Evolutionary conservation across 2,888 invertebrate genomes (phyloP), one percentile per base, ranked within the genome.

Genomic region (Subacronicta megacephala): DNA sequence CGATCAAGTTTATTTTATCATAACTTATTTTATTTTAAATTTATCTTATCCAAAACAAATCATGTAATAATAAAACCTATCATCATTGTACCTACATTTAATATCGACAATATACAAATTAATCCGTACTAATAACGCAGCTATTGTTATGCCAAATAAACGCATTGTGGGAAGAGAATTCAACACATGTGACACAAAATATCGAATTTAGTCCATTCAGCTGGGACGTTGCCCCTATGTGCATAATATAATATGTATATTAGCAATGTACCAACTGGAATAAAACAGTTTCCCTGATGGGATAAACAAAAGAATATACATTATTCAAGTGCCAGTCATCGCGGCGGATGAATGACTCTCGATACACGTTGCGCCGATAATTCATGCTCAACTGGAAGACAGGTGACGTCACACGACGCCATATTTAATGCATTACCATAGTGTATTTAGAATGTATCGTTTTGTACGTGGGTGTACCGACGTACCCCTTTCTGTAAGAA

Each of bases 121-220:
- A 37, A 15, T 15, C 33, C 29, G 16, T 10, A 38, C 33, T n/a
- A 47, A 41, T 44, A 33, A 16, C 37, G 12, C 37, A 33, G 29
- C 40, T 44, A 53, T 60, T 60, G 53, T 60, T 41, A 20, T 3
- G 38, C 15, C 17, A 53, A 55, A 66, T 41, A 61, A 56, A 47
- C 38, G 45, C 29, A 16, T 52, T 62, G 50, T 18, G 42, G 33
- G 9, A 15, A 43, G 20, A 41, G 38, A 53, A 51, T 53, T 69
- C 67, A 64, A 64, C 67, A 64, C 53, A 64, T 68, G 75, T 77
- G 63, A 57, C 61, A 49, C 49, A 76, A 80, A 81, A 82, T 87
- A 86, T 87, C 82, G 68, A 77, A 78, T 88, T 70, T 78, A 85
- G 63, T 82, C 84, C 82, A 87, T 87, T 86, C 84, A 81, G 50